Evolutionary conservation across 2,888 invertebrate species (phyloP).

Genomic region (Drosophila robusta): DNA sequence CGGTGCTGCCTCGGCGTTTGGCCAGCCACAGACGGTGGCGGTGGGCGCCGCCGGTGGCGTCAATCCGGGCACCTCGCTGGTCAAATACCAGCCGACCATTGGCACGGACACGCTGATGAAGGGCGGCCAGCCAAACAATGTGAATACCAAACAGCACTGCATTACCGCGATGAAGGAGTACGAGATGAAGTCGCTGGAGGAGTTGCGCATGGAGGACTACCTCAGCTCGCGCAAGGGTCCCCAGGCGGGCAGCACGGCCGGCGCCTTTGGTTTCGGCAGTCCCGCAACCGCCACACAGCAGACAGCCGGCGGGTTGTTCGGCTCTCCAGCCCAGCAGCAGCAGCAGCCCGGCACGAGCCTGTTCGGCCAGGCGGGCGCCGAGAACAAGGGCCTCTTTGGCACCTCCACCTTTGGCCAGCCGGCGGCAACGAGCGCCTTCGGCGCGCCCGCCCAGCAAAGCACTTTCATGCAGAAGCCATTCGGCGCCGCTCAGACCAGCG

Average conservation of each 20-base stretch:
- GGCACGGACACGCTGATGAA: constrained; percentile 97
- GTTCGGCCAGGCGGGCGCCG: constrained; percentile 86
- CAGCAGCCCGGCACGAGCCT: constrained; percentile 84
- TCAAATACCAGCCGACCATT: constrained; percentile 93
- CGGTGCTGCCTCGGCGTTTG: constrained; percentile 82
- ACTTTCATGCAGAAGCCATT: constrained; percentile 89
- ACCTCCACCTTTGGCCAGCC: constrained; percentile 86
- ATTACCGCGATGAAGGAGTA: constrained; percentile 99
- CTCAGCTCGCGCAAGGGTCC: constrained; percentile 94
- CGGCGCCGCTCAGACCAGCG: constrained; percentile 85
- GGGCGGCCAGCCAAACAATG: constrained; percentile 92
- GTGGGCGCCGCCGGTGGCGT: constrained; percentile 70
- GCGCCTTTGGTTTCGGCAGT: constrained; percentile 86
- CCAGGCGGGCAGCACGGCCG: constrained; percentile 83
- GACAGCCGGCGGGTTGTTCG: constrained; percentile 85
- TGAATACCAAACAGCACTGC: constrained; percentile 97
- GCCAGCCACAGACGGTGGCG: constrained; percentile 67
- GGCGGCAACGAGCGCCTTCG: constrained; percentile 84
- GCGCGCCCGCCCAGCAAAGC: constrained; percentile 87
- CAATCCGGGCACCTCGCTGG: constrained; percentile 89
- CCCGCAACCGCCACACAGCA: constrained; percentile 86
- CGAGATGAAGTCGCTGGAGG: constrained; percentile 96
- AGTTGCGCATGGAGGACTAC: constrained; percentile 97
- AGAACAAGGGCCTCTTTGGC: constrained; percentile 87
- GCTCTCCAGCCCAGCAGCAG: constrained; percentile 84